A percentile compares a stretch with the other conserved stretches of the same genome.
Evolutionary conservation across 2,797 vertebrate genomes (phyloP).

Genomic region (Anguilla pacifica): DNA sequence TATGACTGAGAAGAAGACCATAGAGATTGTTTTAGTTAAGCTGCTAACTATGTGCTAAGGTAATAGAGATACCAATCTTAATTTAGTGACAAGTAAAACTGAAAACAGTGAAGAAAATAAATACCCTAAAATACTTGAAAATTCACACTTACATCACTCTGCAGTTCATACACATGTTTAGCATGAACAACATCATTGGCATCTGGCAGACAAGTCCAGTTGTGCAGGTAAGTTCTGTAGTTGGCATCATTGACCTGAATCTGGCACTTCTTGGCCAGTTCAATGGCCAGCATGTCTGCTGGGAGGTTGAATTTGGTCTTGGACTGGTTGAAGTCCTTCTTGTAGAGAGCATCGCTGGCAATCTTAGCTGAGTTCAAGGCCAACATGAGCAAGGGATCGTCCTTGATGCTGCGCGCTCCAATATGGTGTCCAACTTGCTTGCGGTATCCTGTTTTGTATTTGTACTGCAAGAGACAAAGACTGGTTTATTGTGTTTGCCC

Average conservation of each 20-base stretch:
- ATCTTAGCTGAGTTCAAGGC: slow-evolving; percentile 94
- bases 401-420: slow-evolving; percentile 81
- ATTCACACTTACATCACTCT: slow-evolving; percentile 78
- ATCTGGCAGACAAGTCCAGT: slow-evolving; percentile 84
- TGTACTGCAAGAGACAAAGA: slow-evolving; percentile 71
- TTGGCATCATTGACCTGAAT: slow-evolving; percentile 79
- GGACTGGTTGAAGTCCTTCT: slow-evolving; percentile 88
- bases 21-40: neutral
- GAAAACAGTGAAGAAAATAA: too few relatives aligned
- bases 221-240: slow-evolving; percentile 74
- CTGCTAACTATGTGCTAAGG: neutral
- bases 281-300: slow-evolving; percentile 85
- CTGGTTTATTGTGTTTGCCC: neutral
- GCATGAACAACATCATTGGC: slow-evolving; percentile 80
- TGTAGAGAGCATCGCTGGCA: slow-evolving; percentile 88
- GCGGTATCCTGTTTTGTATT: slow-evolving; percentile 85
- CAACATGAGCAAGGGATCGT: slow-evolving; percentile 89
- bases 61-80: neutral
- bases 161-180: slow-evolving; percentile 75
- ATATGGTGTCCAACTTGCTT: slow-evolving; percentile 93
- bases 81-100: neutral
- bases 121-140: neutral
- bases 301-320: slow-evolving; percentile 89
- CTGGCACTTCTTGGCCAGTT: slow-evolving; percentile 85
- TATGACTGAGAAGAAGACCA: neutral